A percentile compares a stretch with the other conserved stretches of the same genome.
These are phyloP conservation scores for Tylochromis polylepis DNA, from an alignment of 2,113 vertebrate species.

Conservation along the genomic window DNA sequence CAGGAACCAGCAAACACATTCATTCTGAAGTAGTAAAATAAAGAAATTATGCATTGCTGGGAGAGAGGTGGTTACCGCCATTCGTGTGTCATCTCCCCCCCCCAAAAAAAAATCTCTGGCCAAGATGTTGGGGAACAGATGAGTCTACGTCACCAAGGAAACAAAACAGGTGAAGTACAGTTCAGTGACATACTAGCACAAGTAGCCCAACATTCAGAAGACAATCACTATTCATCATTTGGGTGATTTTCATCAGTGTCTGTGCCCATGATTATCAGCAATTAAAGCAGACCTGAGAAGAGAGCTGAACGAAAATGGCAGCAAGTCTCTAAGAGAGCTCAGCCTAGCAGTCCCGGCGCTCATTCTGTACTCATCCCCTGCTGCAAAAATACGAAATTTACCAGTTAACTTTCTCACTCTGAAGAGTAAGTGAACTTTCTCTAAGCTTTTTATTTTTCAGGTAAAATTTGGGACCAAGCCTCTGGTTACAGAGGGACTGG, in stretches of 20 bases:
- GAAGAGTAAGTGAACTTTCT: not conserved
- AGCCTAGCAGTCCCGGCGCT: constrained; percentile 46
- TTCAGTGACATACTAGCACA: not conserved
- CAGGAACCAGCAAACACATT: constrained; percentile 18
- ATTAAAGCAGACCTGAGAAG: constrained; percentile 11
- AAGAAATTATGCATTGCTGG: constrained; percentile 8
- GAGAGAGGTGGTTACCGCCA: constrained; percentile 28
- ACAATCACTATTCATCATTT: not conserved
- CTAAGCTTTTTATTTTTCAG: not conserved
- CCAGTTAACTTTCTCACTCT: not conserved
- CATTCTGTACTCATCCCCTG: not conserved
- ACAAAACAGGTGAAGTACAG: not conserved
- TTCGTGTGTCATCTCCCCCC: not conserved
- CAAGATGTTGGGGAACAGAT: constrained; percentile 10
- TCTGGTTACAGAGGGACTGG: constrained; percentile 1
- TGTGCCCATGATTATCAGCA: not conserved
- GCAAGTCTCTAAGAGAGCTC: constrained; percentile 23
- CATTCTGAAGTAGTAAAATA: not conserved
- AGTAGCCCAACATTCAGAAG: not conserved
- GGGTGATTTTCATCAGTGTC: not conserved
- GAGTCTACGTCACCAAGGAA: not conserved
- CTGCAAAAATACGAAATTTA: not conserved
- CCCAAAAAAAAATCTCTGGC: not conserved
- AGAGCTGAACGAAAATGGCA: not conserved
- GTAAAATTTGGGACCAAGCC: not conserved